Percentiles rank a stretch among this genome's conserved stretches.
phyloP scores from a whole-genome alignment of 2,888 invertebrate species.

The Homarus gammarus region DNA sequence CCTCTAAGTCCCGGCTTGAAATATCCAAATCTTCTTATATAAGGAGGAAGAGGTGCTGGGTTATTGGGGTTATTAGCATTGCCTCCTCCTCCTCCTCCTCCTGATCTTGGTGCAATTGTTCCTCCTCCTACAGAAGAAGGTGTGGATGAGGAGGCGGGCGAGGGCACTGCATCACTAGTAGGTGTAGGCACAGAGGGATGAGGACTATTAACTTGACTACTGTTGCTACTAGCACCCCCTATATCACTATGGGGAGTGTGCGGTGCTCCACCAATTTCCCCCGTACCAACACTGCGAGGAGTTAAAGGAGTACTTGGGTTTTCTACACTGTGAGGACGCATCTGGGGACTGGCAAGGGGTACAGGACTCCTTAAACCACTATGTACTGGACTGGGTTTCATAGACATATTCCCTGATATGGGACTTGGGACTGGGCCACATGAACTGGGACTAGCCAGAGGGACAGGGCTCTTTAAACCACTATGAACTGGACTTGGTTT shows the following conservation, averaged over 20 bases:
- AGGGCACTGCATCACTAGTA: conserved; percentile 66
- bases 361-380: conserved; percentile 71
- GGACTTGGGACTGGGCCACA: conserved; percentile 70
- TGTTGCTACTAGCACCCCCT: conserved; percentile 62
- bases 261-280: conserved; percentile 62
- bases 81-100: conserved; percentile 71
- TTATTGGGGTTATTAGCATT: conserved; percentile 50
- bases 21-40: conserved; percentile 83
- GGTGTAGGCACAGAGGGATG: conserved; percentile 66
- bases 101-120: conserved; percentile 26
- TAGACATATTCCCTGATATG: conserved; percentile 50
- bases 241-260: conserved; percentile 72
- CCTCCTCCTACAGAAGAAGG: conserved; percentile 31
- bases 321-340: conserved; percentile 67
- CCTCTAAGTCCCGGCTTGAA: conserved; percentile 82
- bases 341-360: conserved; percentile 70
- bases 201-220: conserved; percentile 69
- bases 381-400: conserved; percentile 73
- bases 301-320: conserved; percentile 72
- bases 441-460: conserved; percentile 68
- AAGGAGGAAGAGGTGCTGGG: conserved; percentile 72
- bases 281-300: conserved; percentile 57
- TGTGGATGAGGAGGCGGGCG: conserved; percentile 42
- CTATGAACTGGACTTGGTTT: conserved; percentile 74
- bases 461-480: conserved; percentile 72